Percentiles rank a stretch among this genome's conserved stretches.
Evolutionary conservation across 2,888 invertebrate species (phyloP).

Genomic region (Empis livida): DNA sequence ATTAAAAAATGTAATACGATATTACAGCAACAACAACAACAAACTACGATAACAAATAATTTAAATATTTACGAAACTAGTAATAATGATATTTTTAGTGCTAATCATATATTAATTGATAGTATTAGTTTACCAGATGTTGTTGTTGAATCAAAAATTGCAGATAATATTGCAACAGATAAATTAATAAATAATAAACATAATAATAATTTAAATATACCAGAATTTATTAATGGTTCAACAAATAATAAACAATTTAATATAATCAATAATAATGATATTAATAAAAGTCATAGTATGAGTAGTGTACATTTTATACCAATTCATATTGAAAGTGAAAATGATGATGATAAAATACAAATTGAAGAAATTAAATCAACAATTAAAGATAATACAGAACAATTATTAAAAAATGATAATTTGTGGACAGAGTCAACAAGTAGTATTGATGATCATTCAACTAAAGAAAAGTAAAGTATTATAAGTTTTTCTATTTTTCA

Average conservation of each 20-base stretch:
- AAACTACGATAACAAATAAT: conserved; percentile 31
- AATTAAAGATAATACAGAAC: conserved; percentile 21
- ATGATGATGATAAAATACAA: background rate
- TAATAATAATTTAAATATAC: conserved; percentile 4
- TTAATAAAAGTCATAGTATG: conserved; percentile 26
- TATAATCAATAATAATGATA: conserved; percentile 33
- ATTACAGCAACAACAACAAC: conserved; percentile 24
- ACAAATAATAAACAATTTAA: conserved; percentile 17
- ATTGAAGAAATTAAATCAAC: conserved; percentile 1
- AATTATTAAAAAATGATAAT: conserved; percentile 20
- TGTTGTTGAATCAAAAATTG: conserved; percentile 33
- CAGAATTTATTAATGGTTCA: conserved; percentile 6
- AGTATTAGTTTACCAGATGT: conserved; percentile 36
- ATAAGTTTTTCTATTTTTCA: too few species aligned
- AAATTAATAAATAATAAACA: conserved; percentile 10
- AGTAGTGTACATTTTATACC: conserved; percentile 32
- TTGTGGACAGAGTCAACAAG: conserved; percentile 13
- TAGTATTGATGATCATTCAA: too few species aligned
- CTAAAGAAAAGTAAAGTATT: too few species aligned
- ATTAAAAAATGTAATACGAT: conserved; percentile 12
- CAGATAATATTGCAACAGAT: conserved; percentile 7
- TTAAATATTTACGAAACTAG: conserved; percentile 18
- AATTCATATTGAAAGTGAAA: conserved; percentile 24
- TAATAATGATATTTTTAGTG: background rate
- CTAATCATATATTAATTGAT: conserved; percentile 28